Percentiles rank a stretch among this genome's conserved stretches.
phyloP scores from a whole-genome alignment of 2,797 vertebrate species.

The Propithecus perrieri region DNA sequence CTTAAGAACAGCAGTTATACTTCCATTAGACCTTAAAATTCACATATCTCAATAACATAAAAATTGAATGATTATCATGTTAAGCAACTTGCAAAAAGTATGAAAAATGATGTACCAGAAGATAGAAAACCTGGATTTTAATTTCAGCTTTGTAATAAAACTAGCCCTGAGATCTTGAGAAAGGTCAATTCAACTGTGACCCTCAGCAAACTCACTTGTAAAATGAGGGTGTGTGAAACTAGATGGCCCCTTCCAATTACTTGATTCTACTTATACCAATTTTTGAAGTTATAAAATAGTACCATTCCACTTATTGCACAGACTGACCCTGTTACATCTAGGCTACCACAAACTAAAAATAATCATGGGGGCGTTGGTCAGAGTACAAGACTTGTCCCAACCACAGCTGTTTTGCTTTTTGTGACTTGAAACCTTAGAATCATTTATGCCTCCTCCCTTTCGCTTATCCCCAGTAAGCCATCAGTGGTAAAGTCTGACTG shows the following conservation, averaged over 20 bases:
- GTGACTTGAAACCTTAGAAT: slow-evolving; percentile 38
- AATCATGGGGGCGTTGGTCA: not conserved
- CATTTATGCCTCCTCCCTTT: not conserved
- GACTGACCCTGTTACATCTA: not conserved
- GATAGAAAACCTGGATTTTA: not conserved
- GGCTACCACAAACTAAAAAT: slow-evolving; percentile 47
- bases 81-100: not conserved
- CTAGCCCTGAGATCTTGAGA: not conserved
- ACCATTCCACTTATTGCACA: slow-evolving; percentile 22
- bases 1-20: not conserved
- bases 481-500: not conserved
- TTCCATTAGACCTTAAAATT: slow-evolving; percentile 24
- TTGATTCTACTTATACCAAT: not conserved
- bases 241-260: not conserved
- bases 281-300: slow-evolving; percentile 4
- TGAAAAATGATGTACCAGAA: not conserved
- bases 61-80: not conserved
- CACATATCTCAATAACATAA: not conserved
- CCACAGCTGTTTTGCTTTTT: slow-evolving; percentile 30
- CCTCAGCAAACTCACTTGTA: not conserved
- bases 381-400: not conserved
- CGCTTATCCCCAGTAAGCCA: not conserved
- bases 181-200: slow-evolving; percentile 2
- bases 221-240: slow-evolving; percentile 25
- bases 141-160: slow-evolving; percentile 21